Conservation (phyloP, 1,140 invertebrate species). For the Cyrtorhinus lividipennis region DNA sequence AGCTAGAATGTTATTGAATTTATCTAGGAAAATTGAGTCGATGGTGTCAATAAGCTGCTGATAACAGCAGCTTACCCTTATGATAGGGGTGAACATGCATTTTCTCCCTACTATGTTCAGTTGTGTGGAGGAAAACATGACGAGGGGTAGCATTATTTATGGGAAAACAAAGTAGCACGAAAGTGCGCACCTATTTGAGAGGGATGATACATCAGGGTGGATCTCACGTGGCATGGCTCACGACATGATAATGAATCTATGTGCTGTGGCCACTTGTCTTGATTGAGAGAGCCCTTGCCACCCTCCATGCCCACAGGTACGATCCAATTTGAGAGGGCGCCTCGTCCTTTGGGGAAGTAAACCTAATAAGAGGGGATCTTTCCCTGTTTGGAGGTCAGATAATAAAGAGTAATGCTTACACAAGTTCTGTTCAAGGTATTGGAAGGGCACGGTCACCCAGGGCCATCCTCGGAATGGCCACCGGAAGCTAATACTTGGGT, state of each 20-base stretch:
- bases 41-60: too few species aligned
- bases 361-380: constrained; percentile 5
- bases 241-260: constrained; percentile 2
- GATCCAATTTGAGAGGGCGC: constrained; percentile 1
- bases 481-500: constrained; percentile 4
- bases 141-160: too few species aligned
- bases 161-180: too few species aligned
- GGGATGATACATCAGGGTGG: neutral
- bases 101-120: too few species aligned
- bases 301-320: neutral
- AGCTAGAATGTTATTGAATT: too few species aligned
- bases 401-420: constrained; percentile 7
- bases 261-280: neutral
- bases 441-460: neutral
- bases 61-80: too few species aligned
- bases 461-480: neutral
- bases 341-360: neutral
- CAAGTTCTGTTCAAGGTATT: neutral
- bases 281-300: neutral
- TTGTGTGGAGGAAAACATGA: too few species aligned
- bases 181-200: too few species aligned
- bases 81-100: too few species aligned
- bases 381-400: constrained; percentile 3
- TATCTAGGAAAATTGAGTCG: too few species aligned
- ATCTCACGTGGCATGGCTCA: neutral